phyloP scores from a whole-genome alignment of 2,888 invertebrate genomes.

The Norana najaformis region DNA sequence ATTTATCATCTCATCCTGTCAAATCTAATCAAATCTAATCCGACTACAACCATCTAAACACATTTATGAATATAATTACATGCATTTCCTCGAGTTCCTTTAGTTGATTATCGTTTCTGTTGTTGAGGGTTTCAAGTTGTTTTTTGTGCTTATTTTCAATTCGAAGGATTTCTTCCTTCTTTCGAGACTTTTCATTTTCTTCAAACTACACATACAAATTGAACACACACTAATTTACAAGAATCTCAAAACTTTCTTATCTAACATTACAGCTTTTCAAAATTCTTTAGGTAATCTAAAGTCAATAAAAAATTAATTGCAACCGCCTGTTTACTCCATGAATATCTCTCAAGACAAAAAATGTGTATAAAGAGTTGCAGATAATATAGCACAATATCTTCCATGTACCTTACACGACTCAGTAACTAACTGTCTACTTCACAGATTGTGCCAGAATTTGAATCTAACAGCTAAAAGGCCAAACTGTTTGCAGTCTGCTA shows the following conservation, averaged over 20 bases:
- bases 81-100: conserved; percentile 92
- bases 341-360: too few relatives aligned
- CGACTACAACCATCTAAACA: not conserved
- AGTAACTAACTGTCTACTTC: too few relatives aligned
- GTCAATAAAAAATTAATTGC: too few relatives aligned
- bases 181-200: conserved; percentile 92
- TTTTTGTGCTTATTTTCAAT: conserved; percentile 90
- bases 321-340: too few relatives aligned
- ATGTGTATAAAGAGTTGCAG: too few relatives aligned
- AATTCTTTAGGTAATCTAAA: too few relatives aligned
- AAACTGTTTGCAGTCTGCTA: too few relatives aligned
- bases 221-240: not conserved
- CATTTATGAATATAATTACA: conserved; percentile 50
- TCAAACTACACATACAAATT: conserved; percentile 74
- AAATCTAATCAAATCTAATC: not conserved
- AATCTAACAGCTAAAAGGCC: too few relatives aligned
- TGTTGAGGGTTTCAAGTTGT: conserved; percentile 87
- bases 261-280: too few relatives aligned
- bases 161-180: conserved; percentile 87
- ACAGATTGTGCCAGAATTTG: too few relatives aligned
- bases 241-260: not conserved
- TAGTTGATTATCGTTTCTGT: conserved; percentile 83
- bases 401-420: too few relatives aligned
- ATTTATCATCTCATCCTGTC: not conserved
- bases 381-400: too few relatives aligned